phyloP scores from a whole-genome alignment of 2,888 invertebrate species.

The Podotricha telesiphe region DNA sequence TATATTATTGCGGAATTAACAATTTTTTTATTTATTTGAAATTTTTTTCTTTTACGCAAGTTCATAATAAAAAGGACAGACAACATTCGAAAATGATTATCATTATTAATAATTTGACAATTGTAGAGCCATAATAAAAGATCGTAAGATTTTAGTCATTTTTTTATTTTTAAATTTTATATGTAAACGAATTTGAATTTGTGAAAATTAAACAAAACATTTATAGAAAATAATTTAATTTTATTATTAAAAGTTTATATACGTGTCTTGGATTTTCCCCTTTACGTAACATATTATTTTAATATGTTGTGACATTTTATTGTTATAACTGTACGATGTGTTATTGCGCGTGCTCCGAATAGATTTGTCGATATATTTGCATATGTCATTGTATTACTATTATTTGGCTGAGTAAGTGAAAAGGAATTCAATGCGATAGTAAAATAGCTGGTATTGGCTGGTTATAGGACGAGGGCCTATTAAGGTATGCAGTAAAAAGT shows the following conservation, averaged over 20 bases:
- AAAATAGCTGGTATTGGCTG: slow-evolving; percentile 21
- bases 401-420: slow-evolving; percentile 47
- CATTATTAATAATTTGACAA: too few species aligned
- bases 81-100: too few species aligned
- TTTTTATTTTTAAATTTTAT: too few species aligned
- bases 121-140: too few species aligned
- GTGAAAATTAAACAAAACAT: too few species aligned
- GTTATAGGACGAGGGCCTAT: slow-evolving; percentile 36
- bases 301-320: slow-evolving; percentile 36
- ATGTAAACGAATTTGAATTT: too few species aligned
- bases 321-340: slow-evolving; percentile 34
- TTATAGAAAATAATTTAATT: background rate
- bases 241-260: background rate
- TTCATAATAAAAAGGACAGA: too few species aligned
- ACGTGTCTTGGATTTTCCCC: background rate
- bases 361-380: slow-evolving; percentile 49
- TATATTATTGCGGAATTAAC: too few species aligned
- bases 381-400: slow-evolving; percentile 49
- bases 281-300: slow-evolving; percentile 10
- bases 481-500: slow-evolving; percentile 46
- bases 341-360: slow-evolving; percentile 47
- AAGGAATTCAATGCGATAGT: slow-evolving; percentile 42
- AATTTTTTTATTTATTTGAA: too few species aligned
- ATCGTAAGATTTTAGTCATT: too few species aligned
- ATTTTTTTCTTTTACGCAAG: too few species aligned